Conservation (phyloP, 2,797 vertebrate genomes). For the Taeniopygia guttata region DNA sequence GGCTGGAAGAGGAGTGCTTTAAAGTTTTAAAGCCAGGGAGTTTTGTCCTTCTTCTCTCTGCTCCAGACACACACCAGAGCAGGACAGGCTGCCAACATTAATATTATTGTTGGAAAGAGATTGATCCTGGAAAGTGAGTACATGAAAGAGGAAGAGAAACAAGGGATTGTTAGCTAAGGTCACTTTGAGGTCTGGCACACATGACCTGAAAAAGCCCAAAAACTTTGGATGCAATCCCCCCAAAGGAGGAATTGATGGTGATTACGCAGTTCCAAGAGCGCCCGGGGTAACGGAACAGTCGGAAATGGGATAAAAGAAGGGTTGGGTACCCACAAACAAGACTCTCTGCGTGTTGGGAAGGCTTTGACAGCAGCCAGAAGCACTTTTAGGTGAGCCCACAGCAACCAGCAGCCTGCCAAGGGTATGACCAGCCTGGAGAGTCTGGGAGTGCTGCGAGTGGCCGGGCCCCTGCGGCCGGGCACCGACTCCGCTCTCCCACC, state of each 20-base stretch:
- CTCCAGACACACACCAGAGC: constrained; percentile 1
- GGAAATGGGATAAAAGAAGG: neutral
- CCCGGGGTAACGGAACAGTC: rapidly evolving
- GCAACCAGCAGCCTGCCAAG: neutral
- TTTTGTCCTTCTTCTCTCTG: constrained; percentile 1
- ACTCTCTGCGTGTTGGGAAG: neutral
- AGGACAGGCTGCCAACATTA: constrained; percentile 9
- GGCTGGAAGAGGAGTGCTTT: neutral
- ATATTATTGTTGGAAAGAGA: constrained; percentile 60
- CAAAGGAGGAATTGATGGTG: neutral
- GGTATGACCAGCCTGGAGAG: neutral
- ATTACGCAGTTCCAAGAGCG: neutral
- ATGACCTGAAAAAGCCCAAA: constrained; percentile 34
- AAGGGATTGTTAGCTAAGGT: constrained; percentile 44
- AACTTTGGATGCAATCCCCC: constrained; percentile 4
- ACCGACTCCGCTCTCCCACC: neutral
- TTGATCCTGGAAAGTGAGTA: constrained; percentile 49
- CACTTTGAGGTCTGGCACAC: constrained; percentile 54
- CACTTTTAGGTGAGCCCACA: neutral
- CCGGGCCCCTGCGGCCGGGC: neutral
- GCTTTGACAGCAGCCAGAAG: neutral
- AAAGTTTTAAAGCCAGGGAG: neutral
- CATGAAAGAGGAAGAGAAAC: constrained; percentile 48
- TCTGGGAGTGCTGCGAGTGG: neutral
- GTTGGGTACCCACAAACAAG: neutral